Conservation (phyloP, 2,888 invertebrate species). For the Eristalinus aeneus region DNA sequence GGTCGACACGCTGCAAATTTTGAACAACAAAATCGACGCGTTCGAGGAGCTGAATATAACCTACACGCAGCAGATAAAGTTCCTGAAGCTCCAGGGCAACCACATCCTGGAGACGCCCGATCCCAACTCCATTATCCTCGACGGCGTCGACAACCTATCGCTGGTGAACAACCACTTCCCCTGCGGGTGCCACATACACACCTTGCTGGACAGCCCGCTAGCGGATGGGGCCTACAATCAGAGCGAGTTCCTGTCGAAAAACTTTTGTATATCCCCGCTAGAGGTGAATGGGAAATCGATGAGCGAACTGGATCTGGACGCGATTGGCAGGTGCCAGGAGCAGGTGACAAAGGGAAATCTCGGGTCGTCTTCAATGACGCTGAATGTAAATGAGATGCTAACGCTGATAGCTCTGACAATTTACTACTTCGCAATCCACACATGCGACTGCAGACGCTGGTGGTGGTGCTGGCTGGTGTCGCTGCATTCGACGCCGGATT, state of each 20-base stretch:
- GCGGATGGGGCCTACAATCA: constrained; percentile 84
- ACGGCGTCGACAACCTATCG: constrained; percentile 87
- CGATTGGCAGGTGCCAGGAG: constrained; percentile 86
- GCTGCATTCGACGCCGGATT: constrained; percentile 33
- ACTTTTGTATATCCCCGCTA: constrained; percentile 92
- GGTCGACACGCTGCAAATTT: constrained; percentile 87
- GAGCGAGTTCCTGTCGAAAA: constrained; percentile 86
- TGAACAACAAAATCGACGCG: constrained; percentile 92
- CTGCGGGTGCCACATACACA: constrained; percentile 92
- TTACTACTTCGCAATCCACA: constrained; percentile 67
- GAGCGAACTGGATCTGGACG: constrained; percentile 85
- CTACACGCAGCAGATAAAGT: constrained; percentile 86
- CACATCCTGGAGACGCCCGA: constrained; percentile 90
- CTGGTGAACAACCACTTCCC: constrained; percentile 91
- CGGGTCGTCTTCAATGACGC: constrained; percentile 81
- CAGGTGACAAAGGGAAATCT: constrained; percentile 86
- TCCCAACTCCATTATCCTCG: constrained; percentile 85
- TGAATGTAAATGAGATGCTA: constrained; percentile 76
- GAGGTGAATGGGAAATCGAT: constrained; percentile 90
- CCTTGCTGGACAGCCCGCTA: constrained; percentile 88
- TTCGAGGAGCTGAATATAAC: constrained; percentile 88
- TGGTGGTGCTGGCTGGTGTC: constrained; percentile 45
- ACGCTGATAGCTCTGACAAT: constrained; percentile 76
- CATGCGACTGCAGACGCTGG: constrained; percentile 50
- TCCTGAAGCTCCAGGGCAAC: constrained; percentile 89